Evolutionary conservation across 2,797 vertebrate species (phyloP), one percentile per base, ranked within the genome.

Genomic region (Hephaestus fuliginosus): DNA sequence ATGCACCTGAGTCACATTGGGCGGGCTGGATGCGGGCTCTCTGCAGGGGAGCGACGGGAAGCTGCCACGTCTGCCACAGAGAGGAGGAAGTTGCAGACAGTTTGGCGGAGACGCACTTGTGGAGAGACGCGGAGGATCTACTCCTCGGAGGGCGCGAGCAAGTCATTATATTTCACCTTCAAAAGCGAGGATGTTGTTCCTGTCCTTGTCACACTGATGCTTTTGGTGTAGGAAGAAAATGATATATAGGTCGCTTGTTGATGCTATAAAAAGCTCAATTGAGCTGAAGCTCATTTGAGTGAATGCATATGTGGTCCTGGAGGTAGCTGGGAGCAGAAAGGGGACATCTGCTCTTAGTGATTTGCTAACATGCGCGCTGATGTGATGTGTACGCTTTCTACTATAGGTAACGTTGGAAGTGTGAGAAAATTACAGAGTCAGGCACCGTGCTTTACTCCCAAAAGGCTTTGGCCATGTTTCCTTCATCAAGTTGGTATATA

Each of bases 151-250:
- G 75, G 53, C 2, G 41, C 2, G 36, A 58, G 49, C 28, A 30
- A 75, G 67, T 85, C 71, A 75, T 86, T 89, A 86, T 65, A 83
- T 80, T 87, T 90, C 84, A 83, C 89, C 88, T 81, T 89, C 62
- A 88, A 72, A 80, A 67, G 6, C 1, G 10, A 58, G 62, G 44
- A 57, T 58, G 66, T 67, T 48, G 22, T 30, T 46, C 20, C 30
- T 3, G 57, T 75, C 67, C 71, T 76, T 60, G 78, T 76, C 71
- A 74, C 55, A 17, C 7, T 5, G 0, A 3, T 11, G 39, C 69
- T 61, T 53, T 39, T 0, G 20, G 12, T 65, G 48, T 28, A 4
- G 39, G 56, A 39, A 25, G 15, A 49, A 74, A 71, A 58, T 52
- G 22, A 78, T 48, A 76, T 66, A 57, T 63, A 84, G 69, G 73